Conservation (phyloP, 1,140 invertebrate species). For the Archivesica marissinica region DNA sequence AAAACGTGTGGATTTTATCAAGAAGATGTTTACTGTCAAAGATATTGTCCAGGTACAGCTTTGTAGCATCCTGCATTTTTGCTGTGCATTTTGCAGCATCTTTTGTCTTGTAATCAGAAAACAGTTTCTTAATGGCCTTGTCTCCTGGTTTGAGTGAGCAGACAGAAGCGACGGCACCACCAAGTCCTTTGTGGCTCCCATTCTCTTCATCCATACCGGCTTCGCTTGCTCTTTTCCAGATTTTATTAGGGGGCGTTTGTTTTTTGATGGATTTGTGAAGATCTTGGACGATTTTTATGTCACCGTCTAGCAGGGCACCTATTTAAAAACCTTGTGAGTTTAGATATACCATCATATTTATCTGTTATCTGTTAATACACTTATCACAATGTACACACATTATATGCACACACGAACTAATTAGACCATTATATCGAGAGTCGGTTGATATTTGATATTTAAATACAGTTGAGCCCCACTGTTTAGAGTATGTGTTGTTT, state of each 20-base stretch:
- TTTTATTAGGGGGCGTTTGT: constrained; percentile 70
- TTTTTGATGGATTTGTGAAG: constrained; percentile 75
- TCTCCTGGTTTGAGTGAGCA: constrained; percentile 59
- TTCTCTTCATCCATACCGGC: constrained; percentile 54
- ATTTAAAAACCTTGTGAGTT: background rate
- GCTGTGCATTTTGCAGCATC: background rate
- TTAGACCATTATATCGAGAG: too few species aligned
- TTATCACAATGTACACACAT: too few species aligned
- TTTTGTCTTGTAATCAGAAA: constrained; percentile 63
- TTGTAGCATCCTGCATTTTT: constrained; percentile 68
- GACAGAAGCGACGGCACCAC: constrained; percentile 63
- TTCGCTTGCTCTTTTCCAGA: constrained; percentile 70
- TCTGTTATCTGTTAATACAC: too few species aligned
- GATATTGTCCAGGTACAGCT: constrained; percentile 64
- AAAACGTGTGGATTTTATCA: constrained; percentile 67
- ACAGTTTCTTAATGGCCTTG: constrained; percentile 63
- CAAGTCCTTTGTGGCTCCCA: constrained; percentile 68
- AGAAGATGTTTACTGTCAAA: constrained; percentile 64
- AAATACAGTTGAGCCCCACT: too few species aligned
- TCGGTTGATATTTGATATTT: too few species aligned
- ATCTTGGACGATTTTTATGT: constrained; percentile 68
- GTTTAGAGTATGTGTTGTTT: too few species aligned
- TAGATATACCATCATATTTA: too few species aligned
- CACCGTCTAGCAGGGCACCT: constrained; percentile 67
- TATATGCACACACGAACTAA: too few species aligned